phyloP scores from a whole-genome alignment of 2,113 vertebrate genomes.

The Erinaceus europaeus region DNA sequence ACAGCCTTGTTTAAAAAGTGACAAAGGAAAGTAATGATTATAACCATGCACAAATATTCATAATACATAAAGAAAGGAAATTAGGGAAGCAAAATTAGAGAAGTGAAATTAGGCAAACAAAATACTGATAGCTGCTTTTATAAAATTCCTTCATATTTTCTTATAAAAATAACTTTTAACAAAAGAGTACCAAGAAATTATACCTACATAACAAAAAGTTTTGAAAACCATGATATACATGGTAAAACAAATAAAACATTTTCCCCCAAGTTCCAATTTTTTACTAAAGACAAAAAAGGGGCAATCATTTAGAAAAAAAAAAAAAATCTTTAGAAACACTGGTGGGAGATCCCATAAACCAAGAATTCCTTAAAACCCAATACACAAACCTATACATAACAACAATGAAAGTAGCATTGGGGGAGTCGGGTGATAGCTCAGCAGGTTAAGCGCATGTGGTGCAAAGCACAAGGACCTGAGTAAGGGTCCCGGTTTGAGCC shows the following conservation, averaged over 20 bases:
- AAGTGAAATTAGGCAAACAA: background rate
- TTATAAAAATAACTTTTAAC: too few relatives aligned
- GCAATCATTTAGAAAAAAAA: slow-evolving; percentile 22
- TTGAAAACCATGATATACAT: slow-evolving; percentile 2
- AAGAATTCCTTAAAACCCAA: background rate
- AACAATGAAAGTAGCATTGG: too few relatives aligned
- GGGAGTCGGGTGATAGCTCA: too few relatives aligned
- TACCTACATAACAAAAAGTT: background rate
- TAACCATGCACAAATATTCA: background rate
- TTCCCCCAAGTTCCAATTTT: background rate
- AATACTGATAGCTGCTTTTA: too few relatives aligned
- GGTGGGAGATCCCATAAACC: background rate
- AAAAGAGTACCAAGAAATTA: slow-evolving; percentile 4
- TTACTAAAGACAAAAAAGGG: slow-evolving; percentile 12
- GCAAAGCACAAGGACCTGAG: too few relatives aligned
- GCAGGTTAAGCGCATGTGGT: too few relatives aligned
- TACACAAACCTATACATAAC: background rate
- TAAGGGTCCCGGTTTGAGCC: too few relatives aligned
- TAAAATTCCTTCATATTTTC: too few relatives aligned
- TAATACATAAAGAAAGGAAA: background rate
- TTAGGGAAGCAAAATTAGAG: background rate
- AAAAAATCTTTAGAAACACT: background rate
- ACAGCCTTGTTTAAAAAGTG: too few relatives aligned
- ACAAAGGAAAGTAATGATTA: background rate
- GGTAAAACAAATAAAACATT: slow-evolving; percentile 43